phyloP scores from a whole-genome alignment of 2,113 vertebrate genomes.

The Trematocara variabile region DNA sequence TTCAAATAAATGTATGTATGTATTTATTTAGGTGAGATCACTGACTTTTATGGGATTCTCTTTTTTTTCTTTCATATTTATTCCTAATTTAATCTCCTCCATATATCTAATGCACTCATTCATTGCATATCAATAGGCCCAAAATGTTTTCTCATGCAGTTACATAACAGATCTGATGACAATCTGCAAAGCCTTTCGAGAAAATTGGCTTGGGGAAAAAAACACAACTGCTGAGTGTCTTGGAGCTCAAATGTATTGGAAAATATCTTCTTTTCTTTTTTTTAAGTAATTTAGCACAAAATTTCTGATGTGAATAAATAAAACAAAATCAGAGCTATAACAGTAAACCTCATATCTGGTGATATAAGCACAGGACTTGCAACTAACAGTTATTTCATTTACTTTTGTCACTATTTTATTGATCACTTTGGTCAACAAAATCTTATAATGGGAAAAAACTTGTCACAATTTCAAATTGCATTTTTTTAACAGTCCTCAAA shows the following conservation, averaged over 20 bases:
- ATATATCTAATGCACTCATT: background rate
- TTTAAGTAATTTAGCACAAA: background rate
- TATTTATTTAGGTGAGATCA: background rate
- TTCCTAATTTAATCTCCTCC: background rate
- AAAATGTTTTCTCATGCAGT: background rate
- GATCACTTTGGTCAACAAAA: background rate
- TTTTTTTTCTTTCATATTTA: background rate
- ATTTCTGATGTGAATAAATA: background rate
- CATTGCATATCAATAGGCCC: background rate
- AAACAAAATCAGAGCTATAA: background rate
- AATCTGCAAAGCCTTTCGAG: background rate
- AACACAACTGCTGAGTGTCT: background rate
- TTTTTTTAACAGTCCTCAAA: background rate
- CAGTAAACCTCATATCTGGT: background rate
- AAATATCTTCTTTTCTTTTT: rapidly evolving
- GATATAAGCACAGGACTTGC: background rate
- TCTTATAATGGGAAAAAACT: background rate
- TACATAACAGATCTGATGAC: background rate
- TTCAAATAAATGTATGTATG: background rate
- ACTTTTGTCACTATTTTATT: background rate
- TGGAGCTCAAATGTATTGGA: background rate
- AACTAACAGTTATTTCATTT: background rate
- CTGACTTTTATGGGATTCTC: background rate
- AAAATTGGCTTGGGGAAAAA: background rate
- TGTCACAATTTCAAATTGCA: background rate